Evolutionary conservation across 2,113 vertebrate genomes (phyloP).

Genomic region (Sapajus apella): DNA sequence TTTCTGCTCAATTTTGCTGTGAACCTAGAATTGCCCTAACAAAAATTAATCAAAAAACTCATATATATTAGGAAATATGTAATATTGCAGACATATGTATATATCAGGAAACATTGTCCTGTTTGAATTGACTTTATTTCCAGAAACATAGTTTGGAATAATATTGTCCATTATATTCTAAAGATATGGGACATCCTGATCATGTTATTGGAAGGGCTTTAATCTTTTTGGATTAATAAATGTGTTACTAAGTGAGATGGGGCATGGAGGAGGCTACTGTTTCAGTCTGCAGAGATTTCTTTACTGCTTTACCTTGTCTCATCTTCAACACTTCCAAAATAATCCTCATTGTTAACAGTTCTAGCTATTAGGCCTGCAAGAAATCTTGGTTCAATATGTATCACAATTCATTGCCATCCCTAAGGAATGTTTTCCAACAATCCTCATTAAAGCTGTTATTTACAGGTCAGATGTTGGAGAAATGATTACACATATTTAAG

Average conservation of each 20-base stretch:
- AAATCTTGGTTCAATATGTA: neutral
- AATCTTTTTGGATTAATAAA: neutral
- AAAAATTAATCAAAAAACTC: neutral
- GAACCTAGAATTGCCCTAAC: neutral
- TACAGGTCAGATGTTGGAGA: constrained; percentile 72
- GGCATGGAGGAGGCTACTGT: neutral
- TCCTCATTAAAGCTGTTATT: constrained; percentile 70
- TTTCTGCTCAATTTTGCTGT: neutral
- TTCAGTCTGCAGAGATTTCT: neutral
- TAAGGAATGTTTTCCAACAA: constrained; percentile 49
- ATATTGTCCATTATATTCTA: neutral
- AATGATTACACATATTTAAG: constrained; percentile 59
- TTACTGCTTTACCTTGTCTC: neutral
- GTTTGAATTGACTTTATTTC: neutral
- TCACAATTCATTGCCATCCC: constrained; percentile 62
- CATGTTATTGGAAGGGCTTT: neutral
- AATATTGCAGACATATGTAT: neutral
- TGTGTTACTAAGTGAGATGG: neutral
- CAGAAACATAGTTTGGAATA: neutral
- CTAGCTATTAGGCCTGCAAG: neutral
- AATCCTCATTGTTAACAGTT: constrained; percentile 20
- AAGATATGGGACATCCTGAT: neutral
- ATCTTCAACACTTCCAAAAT: neutral
- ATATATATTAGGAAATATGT: too few relatives aligned
- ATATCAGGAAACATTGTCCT: neutral